Evolutionary conservation across 1,140 invertebrate genomes (phyloP), one percentile per base, ranked within the genome.

Genomic region (Drosophila kikkawai): DNA sequence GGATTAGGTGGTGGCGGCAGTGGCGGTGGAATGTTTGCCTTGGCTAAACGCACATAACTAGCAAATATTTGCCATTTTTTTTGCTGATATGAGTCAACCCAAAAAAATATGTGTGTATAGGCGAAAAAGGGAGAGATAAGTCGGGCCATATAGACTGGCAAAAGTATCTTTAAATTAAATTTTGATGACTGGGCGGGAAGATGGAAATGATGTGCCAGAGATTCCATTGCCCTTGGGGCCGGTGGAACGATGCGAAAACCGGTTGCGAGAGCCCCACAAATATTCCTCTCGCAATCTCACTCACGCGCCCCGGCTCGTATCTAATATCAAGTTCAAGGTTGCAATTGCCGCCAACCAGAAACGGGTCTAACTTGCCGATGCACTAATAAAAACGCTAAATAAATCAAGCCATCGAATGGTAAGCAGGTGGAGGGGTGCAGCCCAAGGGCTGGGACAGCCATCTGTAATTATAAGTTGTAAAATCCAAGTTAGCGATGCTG

Each of bases 321-420:
- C 84, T 88, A 88, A 88, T 88, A 88, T 90, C 84, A 88, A 88
- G 84, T 88, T 88, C 84, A 88, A 88, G 84, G 84, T 90, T 79
- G 68, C 60, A 79, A 51, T 71, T 79, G 73, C 71, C 37, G 34
- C 69, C 59, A 41, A 22, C 70, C 69, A 78, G 39, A 79, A 80
- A 88, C 84, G 68, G 74, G 84, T 88, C 60, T 51, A 70, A 82
- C 80, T 78, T 75, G 75, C 70, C 75, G 74, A 55, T 85, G 75
- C 81, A 78, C 78, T 81, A 81, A 84, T 77, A 83, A 83, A 83
- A 80, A 76, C 59, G 69, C 67, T 51, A 78, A 86, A 78, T 86
- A 70, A 83, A 67, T 79, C 78, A 80, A 68, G 44, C 39, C 55
- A 55, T 66, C 63, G 61, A 41, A 22, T 44, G 45, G 26, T 19